Conservation (phyloP, 2,888 invertebrate species). For the Lasioglossum zephyrum region DNA sequence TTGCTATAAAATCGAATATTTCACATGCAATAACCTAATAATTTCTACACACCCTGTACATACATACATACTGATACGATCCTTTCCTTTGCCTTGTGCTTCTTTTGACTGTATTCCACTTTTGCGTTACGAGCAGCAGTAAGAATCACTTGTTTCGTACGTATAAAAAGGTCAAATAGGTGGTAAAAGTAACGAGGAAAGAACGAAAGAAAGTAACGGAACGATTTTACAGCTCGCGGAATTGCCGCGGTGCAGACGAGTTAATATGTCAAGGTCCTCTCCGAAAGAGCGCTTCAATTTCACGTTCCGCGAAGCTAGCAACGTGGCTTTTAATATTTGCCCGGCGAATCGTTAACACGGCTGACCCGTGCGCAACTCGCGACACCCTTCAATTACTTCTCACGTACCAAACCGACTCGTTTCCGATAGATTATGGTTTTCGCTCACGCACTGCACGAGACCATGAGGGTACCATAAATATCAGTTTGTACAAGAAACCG, state of each 20-base stretch:
- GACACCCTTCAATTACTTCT: slow-evolving; percentile 69
- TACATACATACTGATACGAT: too few species aligned
- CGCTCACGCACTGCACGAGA: slow-evolving; percentile 64
- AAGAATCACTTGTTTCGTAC: slow-evolving; percentile 33
- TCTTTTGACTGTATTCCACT: slow-evolving; percentile 1
- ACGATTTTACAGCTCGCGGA: slow-evolving; percentile 23
- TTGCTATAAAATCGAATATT: too few species aligned
- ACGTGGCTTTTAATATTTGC: slow-evolving; percentile 57
- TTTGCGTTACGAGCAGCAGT: slow-evolving; percentile 22
- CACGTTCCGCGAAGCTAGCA: slow-evolving; percentile 47
- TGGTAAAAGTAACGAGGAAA: slow-evolving; percentile 18
- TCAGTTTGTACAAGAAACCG: slow-evolving; percentile 64
- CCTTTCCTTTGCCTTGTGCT: slow-evolving; percentile 23
- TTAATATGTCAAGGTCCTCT: slow-evolving; percentile 63
- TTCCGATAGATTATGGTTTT: slow-evolving; percentile 68
- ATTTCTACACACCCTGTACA: too few species aligned
- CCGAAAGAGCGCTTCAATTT: slow-evolving; percentile 47
- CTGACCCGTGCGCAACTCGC: slow-evolving; percentile 50
- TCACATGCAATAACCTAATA: too few species aligned
- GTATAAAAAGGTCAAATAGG: slow-evolving; percentile 25
- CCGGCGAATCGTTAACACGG: slow-evolving; percentile 59
- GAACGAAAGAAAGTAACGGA: slow-evolving; percentile 21
- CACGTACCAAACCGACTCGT: slow-evolving; percentile 55
- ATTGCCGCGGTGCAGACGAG: slow-evolving; percentile 31
- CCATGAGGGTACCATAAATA: slow-evolving; percentile 64